Evolutionary conservation across 2,797 vertebrate genomes (phyloP), one percentile per base, ranked within the genome.

Genomic region (Phoxinus dragarum): DNA sequence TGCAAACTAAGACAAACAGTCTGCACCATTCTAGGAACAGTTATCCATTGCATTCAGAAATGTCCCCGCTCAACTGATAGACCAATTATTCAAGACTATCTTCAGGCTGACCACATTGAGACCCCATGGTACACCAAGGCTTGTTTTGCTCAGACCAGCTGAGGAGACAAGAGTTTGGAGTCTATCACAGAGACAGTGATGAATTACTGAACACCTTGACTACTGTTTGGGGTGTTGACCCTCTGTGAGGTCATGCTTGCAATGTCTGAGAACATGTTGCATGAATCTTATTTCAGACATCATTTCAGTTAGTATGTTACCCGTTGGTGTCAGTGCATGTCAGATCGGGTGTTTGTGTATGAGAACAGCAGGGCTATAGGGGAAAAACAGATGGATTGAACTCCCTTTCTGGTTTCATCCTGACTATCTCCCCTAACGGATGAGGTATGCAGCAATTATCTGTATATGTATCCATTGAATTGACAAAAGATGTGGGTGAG

Each of bases 221-320:
- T 71, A 47, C 64, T 56, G 27, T 77, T 84, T 69, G 75, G 66
- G 68, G 11, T 59, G 64, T 68, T 84, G 66, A 79, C 75, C 83
- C 52, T 78, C 19, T 79, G 66, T 79, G 66, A 56, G 83, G 83
- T 71, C 83, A 61, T n/a, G 75, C 52, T 79, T 79, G 66, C 66
- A 71, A 27, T 47, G 66, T 16, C 66, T 59, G 74, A 54, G 64
- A 54, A 66, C 61, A 68, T 71, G 52, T 44, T 71, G 19, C 83
- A 84, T 84, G 66, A 69, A 78, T 71, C 64, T 79, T 78, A 42
- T 84, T 84, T 79, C 75, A 84, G 49, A 78, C 66, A 78, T 78
- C 21, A 69, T 69, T 68, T 84, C n/a, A 54, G 36, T 52, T 47
- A 56, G n/a, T 68, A 49, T 84, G 27, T 38, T 67, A 56, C 21